Evolutionary conservation across 2,797 vertebrate genomes (phyloP).

Genomic region (Simalia tracyae): DNA sequence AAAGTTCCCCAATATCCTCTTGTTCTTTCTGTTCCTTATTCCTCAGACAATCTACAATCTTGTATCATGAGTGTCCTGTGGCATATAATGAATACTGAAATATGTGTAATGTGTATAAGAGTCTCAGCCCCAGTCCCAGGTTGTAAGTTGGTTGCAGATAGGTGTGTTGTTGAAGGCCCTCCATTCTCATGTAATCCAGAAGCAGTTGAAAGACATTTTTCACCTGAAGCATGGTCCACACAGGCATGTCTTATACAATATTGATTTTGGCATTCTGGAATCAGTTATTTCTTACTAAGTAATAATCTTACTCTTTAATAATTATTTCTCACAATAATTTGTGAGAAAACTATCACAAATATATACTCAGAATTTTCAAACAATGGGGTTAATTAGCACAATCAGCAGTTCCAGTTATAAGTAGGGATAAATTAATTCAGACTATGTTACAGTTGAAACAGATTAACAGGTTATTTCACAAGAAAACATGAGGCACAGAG

Average conservation of each 20-base stretch:
- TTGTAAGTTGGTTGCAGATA: neutral
- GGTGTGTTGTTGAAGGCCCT: neutral
- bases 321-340: too few relatives aligned
- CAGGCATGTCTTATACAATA: neutral
- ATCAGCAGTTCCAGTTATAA: too few relatives aligned
- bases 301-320: too few relatives aligned
- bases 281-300: neutral
- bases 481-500: too few relatives aligned
- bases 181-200: neutral
- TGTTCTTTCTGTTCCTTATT: constrained; percentile 2
- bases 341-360: too few relatives aligned
- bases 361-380: too few relatives aligned
- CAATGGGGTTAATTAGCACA: too few relatives aligned
- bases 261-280: neutral
- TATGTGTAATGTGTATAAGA: constrained; percentile 20
- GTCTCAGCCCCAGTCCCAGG: neutral
- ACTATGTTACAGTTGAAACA: too few relatives aligned
- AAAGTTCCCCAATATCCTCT: constrained; percentile 16
- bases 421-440: too few relatives aligned
- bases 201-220: neutral
- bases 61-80: constrained; percentile 36
- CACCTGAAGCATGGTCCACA: neutral
- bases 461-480: too few relatives aligned
- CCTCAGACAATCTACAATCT: neutral
- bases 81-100: constrained; percentile 31